Percentiles rank a stretch among this genome's conserved stretches.
Evolutionary conservation across 2,113 vertebrate genomes (phyloP).

Genomic region (Myiozetetes cayanensis): DNA sequence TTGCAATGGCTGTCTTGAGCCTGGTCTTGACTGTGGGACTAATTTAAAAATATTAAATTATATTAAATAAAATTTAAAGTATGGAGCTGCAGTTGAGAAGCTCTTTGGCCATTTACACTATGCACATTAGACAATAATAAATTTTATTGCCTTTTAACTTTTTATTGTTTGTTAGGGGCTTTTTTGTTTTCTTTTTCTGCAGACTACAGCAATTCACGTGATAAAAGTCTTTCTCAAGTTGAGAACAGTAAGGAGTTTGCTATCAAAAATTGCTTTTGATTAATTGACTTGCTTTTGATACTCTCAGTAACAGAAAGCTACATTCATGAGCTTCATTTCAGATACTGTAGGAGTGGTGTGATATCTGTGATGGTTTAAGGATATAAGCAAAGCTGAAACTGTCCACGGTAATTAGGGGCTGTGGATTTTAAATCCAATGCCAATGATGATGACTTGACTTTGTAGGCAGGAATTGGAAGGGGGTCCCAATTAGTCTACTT

Average conservation of each 20-base stretch:
- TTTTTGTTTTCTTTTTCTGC: neutral
- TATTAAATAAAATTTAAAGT: neutral
- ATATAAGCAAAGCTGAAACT: neutral
- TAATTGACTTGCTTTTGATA: neutral
- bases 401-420: neutral
- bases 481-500: neutral
- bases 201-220: neutral
- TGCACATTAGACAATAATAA: neutral
- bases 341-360: rapidly evolving
- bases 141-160: neutral
- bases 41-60: neutral
- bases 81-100: neutral
- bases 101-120: neutral
- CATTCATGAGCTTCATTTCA: neutral
- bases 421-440: neutral
- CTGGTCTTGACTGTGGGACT: neutral
- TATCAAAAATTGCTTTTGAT: neutral
- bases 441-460: neutral
- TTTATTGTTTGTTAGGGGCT: neutral
- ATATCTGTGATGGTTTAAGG: neutral
- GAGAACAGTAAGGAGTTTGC: neutral
- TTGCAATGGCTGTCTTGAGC: neutral
- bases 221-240: neutral
- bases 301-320: neutral
- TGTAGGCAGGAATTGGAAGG: rapidly evolving